Percentiles rank a stretch among this genome's conserved stretches.
Evolutionary conservation across 1,140 invertebrate genomes (phyloP).

Genomic region (Phocides pigmalion): DNA sequence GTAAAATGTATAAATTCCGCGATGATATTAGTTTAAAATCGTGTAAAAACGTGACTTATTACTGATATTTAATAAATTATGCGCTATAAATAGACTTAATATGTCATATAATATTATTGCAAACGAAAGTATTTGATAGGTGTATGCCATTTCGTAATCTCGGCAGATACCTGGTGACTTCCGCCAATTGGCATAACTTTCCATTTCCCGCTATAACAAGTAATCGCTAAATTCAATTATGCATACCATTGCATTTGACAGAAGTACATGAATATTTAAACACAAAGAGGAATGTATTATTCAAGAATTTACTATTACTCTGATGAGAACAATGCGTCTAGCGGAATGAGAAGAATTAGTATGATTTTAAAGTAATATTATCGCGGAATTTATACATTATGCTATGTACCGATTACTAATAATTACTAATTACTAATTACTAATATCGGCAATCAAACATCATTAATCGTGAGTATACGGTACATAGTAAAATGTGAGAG

Average conservation of each 20-base stretch:
- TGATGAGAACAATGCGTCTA: not conserved
- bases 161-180: not conserved
- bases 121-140: slow-evolving; percentile 8
- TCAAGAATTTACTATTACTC: too few relatives aligned
- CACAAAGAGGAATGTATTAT: not conserved
- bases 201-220: not conserved
- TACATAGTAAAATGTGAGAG: too few relatives aligned
- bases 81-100: not conserved
- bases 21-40: too few relatives aligned
- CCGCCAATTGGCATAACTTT: slow-evolving; percentile 14
- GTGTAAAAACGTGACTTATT: not conserved
- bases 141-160: slow-evolving; percentile 5
- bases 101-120: not conserved
- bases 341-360: too few relatives aligned
- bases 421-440: too few relatives aligned
- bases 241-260: not conserved
- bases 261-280: not conserved
- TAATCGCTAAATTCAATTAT: slow-evolving; percentile 9
- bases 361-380: too few relatives aligned
- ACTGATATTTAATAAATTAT: not conserved
- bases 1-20: too few relatives aligned
- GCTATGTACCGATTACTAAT: too few relatives aligned
- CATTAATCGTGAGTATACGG: too few relatives aligned
- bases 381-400: too few relatives aligned
- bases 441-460: too few relatives aligned